phyloP scores from a whole-genome alignment of 2,113 vertebrate species.

The Scatophagus argus region DNA sequence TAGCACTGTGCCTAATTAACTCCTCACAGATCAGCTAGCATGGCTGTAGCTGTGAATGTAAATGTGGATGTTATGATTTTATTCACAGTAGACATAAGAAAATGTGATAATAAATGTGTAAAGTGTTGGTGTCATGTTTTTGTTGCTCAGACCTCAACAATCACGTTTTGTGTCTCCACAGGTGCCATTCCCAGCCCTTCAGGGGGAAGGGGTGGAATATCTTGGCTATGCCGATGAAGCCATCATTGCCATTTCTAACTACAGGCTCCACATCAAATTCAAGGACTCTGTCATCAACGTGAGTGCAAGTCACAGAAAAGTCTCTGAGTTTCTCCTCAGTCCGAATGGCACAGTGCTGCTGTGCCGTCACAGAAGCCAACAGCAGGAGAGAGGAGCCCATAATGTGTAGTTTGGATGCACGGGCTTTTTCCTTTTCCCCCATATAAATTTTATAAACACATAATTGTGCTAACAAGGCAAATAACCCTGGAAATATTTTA shows the following conservation, averaged over 20 bases:
- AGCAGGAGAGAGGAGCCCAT: conserved; percentile 24
- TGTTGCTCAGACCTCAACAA: not conserved
- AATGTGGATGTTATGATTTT: conserved; percentile 3
- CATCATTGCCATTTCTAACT: conserved; percentile 98
- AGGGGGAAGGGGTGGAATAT: conserved; percentile 98
- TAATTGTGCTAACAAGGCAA: conserved; percentile 49
- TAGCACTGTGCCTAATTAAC: not conserved
- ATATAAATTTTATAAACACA: conserved; percentile 44
- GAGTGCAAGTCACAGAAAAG: conserved; percentile 73
- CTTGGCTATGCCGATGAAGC: conserved; percentile 94
- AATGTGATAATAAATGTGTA: not conserved
- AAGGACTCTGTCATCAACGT: conserved; percentile 98
- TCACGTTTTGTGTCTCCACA: conserved; percentile 71
- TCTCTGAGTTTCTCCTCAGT: not conserved
- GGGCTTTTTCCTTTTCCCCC: conserved; percentile 21
- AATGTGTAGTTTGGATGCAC: conserved; percentile 33
- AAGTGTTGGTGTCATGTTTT: not conserved
- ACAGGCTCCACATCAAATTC: conserved; percentile 98
- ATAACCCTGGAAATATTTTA: conserved; percentile 21
- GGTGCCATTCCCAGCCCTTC: conserved; percentile 96
- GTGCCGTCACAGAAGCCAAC: conserved; percentile 11
- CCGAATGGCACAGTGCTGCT: conserved; percentile 6
- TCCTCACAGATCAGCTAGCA: not conserved
- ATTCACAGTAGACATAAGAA: not conserved
- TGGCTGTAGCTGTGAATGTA: not conserved